These are phyloP conservation scores for Dichetophora obliterata DNA, from an alignment of 2,888 invertebrate species.

Conservation along the genomic window DNA sequence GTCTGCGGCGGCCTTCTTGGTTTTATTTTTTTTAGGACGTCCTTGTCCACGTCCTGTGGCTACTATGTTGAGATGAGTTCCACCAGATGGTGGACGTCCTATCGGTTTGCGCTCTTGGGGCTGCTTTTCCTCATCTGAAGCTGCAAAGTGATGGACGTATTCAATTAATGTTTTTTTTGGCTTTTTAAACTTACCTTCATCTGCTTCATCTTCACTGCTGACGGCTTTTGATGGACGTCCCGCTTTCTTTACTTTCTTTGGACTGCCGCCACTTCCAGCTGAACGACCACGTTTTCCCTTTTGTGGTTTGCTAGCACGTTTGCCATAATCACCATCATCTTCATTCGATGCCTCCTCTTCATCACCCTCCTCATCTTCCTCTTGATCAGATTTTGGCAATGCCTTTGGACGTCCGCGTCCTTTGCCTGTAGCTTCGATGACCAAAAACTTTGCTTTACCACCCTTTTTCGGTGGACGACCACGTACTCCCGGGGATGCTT, in stretches of 20 bases:
- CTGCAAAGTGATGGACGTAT: slow-evolving; percentile 24
- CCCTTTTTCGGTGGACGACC: slow-evolving; percentile 47
- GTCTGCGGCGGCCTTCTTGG: slow-evolving; percentile 3
- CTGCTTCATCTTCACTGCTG: slow-evolving; percentile 54
- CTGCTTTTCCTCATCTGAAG: slow-evolving; percentile 49
- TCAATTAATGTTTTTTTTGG: background rate
- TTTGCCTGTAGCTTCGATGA: slow-evolving; percentile 34
- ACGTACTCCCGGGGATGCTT: slow-evolving; percentile 24
- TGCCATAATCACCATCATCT: slow-evolving; percentile 30
- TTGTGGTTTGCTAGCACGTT: slow-evolving; percentile 7
- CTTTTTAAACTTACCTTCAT: slow-evolving; percentile 49
- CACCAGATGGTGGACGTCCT: slow-evolving; percentile 60
- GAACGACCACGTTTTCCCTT: slow-evolving; percentile 14
- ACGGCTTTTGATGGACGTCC: slow-evolving; percentile 55
- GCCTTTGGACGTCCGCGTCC: slow-evolving; percentile 47
- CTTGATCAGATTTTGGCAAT: slow-evolving; percentile 26
- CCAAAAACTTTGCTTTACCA: background rate
- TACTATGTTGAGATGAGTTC: slow-evolving; percentile 57
- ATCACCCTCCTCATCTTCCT: slow-evolving; percentile 28
- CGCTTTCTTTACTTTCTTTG: slow-evolving; percentile 38
- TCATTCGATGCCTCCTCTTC: slow-evolving; percentile 26
- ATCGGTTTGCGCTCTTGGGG: slow-evolving; percentile 55
- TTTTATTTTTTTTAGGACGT: slow-evolving; percentile 55
- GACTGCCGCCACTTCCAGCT: slow-evolving; percentile 33
- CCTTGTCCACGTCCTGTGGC: slow-evolving; percentile 60